Evolutionary conservation across 2,888 invertebrate species (phyloP).

Genomic region (Osmoderma eremita): DNA sequence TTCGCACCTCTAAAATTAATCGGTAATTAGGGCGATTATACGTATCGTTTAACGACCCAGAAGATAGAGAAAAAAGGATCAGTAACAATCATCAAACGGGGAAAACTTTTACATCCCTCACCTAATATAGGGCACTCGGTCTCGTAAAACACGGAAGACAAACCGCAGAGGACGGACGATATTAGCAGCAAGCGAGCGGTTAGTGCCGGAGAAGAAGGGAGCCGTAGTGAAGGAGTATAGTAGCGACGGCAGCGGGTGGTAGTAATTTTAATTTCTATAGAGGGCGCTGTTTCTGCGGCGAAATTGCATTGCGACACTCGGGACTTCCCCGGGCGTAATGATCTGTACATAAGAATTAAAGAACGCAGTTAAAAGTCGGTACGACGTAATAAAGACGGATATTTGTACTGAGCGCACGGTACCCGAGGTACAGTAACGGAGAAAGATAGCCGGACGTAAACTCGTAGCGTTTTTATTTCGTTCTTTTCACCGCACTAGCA

Average conservation of each 20-base stretch:
- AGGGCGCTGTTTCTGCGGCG: conserved; percentile 28
- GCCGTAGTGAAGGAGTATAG: no score
- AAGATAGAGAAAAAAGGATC: no score
- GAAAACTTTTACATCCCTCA: no score
- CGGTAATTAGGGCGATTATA: no score
- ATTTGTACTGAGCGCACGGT: conserved; percentile 49
- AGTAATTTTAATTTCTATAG: conserved; percentile 38
- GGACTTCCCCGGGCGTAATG: conserved; percentile 52
- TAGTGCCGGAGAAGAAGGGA: no score
- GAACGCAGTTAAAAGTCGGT: conserved; percentile 58
- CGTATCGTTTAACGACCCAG: no score
- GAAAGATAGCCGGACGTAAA: neutral
- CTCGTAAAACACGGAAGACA: no score
- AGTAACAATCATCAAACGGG: no score
- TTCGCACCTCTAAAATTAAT: no score
- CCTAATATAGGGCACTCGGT: no score
- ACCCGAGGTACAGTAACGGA: neutral
- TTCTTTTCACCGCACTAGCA: neutral
- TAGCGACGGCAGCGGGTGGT: neutral
- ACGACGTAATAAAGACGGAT: conserved; percentile 59
- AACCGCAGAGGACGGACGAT: no score
- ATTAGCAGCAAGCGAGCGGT: no score
- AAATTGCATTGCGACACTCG: conserved; percentile 39
- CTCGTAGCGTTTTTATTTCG: neutral
- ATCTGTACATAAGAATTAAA: conserved; percentile 56